Conservation (phyloP, 2,113 vertebrate species). For the Callipepla californica region DNA sequence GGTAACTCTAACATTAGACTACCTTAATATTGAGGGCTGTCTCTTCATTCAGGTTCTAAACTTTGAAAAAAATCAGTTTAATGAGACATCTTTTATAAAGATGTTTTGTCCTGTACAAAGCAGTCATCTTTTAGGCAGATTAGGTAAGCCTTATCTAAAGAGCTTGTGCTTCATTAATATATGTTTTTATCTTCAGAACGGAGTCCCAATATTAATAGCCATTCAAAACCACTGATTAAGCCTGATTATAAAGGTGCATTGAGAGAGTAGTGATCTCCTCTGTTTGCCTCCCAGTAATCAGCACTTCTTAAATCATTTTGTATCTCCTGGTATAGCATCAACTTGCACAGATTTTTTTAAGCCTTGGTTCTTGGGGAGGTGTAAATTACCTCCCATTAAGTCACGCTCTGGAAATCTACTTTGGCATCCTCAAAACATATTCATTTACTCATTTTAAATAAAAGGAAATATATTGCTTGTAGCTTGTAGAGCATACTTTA, state of each 20-base stretch:
- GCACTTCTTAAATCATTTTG: neutral
- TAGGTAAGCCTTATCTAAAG: neutral
- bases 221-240: neutral
- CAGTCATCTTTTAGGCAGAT: neutral
- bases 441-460: neutral
- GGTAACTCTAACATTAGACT: constrained; percentile 87
- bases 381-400: neutral
- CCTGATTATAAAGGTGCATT: neutral
- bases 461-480: neutral
- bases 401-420: neutral
- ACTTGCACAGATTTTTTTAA: neutral
- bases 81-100: neutral
- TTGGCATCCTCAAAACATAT: neutral
- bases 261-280: neutral
- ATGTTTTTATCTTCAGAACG: neutral
- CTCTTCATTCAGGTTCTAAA: constrained; percentile 33
- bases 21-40: constrained; percentile 71
- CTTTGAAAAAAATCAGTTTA: neutral
- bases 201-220: neutral
- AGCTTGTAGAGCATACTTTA: neutral
- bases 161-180: neutral
- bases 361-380: neutral
- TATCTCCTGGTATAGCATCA: neutral
- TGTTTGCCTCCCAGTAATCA: neutral
- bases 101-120: neutral